Evolutionary conservation across 2,113 vertebrate genomes (phyloP).

Genomic region (Varanus salvator): DNA sequence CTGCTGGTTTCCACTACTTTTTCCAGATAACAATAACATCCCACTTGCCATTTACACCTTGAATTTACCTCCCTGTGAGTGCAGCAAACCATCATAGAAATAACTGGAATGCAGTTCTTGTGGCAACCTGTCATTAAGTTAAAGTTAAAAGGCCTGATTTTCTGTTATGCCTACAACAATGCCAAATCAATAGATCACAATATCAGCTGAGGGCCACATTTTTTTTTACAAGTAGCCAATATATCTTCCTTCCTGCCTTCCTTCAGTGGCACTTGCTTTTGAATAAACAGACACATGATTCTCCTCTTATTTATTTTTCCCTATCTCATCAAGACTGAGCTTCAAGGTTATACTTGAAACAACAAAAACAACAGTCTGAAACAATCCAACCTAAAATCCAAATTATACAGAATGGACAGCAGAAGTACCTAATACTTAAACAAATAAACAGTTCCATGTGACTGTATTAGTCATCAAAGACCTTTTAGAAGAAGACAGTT

Average conservation of each 20-base stretch:
- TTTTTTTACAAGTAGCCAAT: no score
- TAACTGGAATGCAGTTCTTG: constrained; percentile 38
- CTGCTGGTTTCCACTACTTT: not conserved
- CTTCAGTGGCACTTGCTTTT: not conserved
- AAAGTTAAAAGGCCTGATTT: constrained; percentile 36
- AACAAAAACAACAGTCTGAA: not conserved
- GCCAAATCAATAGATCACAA: not conserved
- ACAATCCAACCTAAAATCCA: not conserved
- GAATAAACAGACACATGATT: not conserved
- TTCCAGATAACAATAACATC: not conserved
- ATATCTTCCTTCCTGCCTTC: no score
- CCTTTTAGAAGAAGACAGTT: not conserved
- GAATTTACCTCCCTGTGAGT: constrained; percentile 19
- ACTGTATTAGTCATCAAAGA: not conserved
- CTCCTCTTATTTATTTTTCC: not conserved
- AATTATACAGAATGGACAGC: not conserved
- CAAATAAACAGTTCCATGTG: not conserved
- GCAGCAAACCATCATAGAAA: not conserved
- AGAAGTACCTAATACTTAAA: not conserved
- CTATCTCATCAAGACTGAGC: not conserved
- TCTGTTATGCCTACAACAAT: not conserved
- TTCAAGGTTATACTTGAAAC: not conserved
- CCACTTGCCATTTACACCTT: not conserved
- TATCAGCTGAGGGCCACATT: no score
- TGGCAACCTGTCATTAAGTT: constrained; percentile 50